These are phyloP conservation scores for Mionectes olivaceus DNA, from an alignment of 2,797 vertebrate species.

Conservation along the genomic window DNA sequence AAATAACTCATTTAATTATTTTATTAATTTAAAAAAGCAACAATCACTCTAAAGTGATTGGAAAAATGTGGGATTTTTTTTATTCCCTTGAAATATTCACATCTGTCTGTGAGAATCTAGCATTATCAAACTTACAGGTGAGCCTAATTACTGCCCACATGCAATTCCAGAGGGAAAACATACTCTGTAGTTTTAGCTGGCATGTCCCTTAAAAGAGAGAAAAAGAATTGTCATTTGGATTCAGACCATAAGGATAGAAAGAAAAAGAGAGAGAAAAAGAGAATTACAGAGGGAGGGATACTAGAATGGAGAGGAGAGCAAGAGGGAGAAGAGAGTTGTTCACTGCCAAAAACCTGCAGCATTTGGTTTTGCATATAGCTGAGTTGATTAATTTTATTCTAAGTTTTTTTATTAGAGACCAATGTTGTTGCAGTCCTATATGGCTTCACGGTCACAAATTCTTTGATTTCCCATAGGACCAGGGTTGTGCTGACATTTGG, in stretches of 20 bases:
- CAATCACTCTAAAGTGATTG: constrained; percentile 17
- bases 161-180: constrained; percentile 45
- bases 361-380: background rate
- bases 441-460: background rate
- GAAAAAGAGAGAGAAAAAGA: background rate
- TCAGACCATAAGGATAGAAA: background rate
- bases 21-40: background rate
- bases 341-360: background rate
- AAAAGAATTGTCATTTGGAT: background rate
- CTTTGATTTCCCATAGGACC: background rate
- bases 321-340: background rate
- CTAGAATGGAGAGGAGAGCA: too few relatives aligned
- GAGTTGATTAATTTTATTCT: background rate
- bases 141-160: constrained; percentile 14
- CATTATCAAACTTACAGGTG: constrained; percentile 43
- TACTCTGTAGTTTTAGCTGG: background rate
- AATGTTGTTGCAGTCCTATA: background rate
- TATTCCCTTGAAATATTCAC: constrained; percentile 12
- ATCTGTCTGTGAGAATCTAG: constrained; percentile 27
- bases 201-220: background rate
- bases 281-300: too few relatives aligned
- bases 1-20: background rate
- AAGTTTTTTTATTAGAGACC: background rate
- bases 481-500: background rate
- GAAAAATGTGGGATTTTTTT: constrained; percentile 8